Base-by-base conservation (phyloP, 2,797 vertebrate genomes). In the Etheostoma perlongum region DNA sequence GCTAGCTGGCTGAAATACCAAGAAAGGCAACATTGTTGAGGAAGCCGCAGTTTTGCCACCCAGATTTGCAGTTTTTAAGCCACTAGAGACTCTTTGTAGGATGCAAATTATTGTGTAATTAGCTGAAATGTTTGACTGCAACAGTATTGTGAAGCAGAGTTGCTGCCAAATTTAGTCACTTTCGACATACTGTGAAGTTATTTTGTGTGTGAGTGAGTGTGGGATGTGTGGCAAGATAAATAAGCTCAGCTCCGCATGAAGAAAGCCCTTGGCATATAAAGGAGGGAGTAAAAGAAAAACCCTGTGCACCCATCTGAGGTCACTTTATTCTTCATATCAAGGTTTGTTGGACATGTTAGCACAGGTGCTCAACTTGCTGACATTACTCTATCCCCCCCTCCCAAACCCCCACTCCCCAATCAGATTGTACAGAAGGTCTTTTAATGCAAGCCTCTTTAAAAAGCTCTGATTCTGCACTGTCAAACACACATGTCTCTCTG, bases 301-400 rank as follows among this genome's bases (percentile, higher is more conserved):
- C 6, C 57, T 11, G 14, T 58, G 62, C 78, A 66, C 71, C 60
- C 30, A 3, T 54, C 47, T 59, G 82, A 91, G 80, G 89, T 89
- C 82, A 85, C 59, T 62, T 85, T 79, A 89, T 87, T 89, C 72
- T 72, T 88, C 72, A 78, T 81, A 90, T 92, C 78, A 81, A 67
- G 52, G 57, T 55, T 81, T 79, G 72, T 81, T 63, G 71, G 87
- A 80, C 89, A 76, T 93, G 93, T 94, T 92, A 76, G 87, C 89
- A 91, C 92, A 94, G 93, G 92, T 94, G 93, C 80, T 88, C 71
- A 53, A 54, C 73, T 84, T 13, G 14, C 85, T 86, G 83, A 85
- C 78, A 72, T 81, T 62, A 76, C 70, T 78, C 74, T 72, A 68
- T 55, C 58, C 44, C 53, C n/a, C 27, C 47, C 4, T 19, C 33